Evolutionary conservation across 2,888 invertebrate genomes (phyloP).

Genomic region (Eledona agricola): DNA sequence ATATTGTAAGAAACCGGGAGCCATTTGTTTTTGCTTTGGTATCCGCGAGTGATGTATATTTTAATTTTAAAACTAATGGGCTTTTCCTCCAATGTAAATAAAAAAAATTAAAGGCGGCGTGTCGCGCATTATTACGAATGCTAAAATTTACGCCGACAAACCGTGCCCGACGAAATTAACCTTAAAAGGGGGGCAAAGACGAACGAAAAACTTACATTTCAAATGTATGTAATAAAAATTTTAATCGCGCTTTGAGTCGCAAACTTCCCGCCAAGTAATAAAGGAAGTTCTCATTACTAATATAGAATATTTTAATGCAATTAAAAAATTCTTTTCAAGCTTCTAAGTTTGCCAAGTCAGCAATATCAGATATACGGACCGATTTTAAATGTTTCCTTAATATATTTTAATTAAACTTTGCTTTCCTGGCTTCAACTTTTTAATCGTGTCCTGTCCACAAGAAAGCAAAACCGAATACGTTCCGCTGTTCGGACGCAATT

Average conservation of each 20-base stretch:
- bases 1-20: constrained; percentile 59
- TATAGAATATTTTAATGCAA: constrained; percentile 56
- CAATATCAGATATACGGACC: constrained; percentile 48
- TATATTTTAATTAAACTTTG: constrained; percentile 55
- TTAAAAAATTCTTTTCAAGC: constrained; percentile 52
- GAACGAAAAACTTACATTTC: constrained; percentile 10
- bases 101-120: constrained; percentile 54
- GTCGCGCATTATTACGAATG: constrained; percentile 52
- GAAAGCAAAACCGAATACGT: too few relatives aligned
- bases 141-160: constrained; percentile 50
- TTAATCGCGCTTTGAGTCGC: constrained; percentile 21
- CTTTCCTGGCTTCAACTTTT: constrained; percentile 44
- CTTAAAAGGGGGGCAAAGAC: too few relatives aligned
- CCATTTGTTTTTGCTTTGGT: constrained; percentile 60
- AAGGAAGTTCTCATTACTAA: constrained; percentile 50
- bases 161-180: constrained; percentile 13
- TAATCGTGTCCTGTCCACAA: too few relatives aligned
- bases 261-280: constrained; percentile 39
- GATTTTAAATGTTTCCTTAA: constrained; percentile 52
- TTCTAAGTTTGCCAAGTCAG: constrained; percentile 46
- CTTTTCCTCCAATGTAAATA: constrained; percentile 58
- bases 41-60: constrained; percentile 61
- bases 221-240: constrained; percentile 27
- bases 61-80: constrained; percentile 62
- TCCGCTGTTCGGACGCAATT: too few relatives aligned